Evolutionary conservation across 2,113 vertebrate species (phyloP), one percentile per base, ranked within the genome.

Genomic region (Megaptera novaeangliae): DNA sequence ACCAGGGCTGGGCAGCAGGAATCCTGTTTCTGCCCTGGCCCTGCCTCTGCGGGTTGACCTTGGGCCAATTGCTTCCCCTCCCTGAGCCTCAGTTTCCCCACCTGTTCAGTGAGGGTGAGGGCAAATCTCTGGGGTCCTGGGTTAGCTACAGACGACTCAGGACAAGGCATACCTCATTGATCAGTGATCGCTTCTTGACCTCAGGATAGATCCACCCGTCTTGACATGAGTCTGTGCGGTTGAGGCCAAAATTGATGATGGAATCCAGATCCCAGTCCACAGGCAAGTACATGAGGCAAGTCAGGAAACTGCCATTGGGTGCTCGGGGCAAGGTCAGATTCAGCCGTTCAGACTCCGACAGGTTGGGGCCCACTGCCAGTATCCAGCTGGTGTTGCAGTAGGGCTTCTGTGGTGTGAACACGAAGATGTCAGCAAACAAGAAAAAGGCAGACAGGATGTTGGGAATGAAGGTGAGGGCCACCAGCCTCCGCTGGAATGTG

Each of bases 381-480:
- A 99, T 99, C 99, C 99, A 99, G 98, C 98, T 97, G n/a, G 99
- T 99, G 88, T 99, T 97, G 20, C 99, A 99, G 95, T 99, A 98
- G 71, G 99, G 98, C 0, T 98, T 98, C 59, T 99, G 98, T 0
- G 18, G 17, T 0, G 96, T 6, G 4, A 99, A 98, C 88, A 98
- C 96, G 25, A 99, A 99, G 14, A 99, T 93, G 49, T 99, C 99
- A 1, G 97, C 88, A 12, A 99, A 99, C 94, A 99, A 96, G 87
- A 99, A 99, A 66, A 99, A 99, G 4, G 98, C 98, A 0, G 97
- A 39, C 0, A 96, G 98, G 94, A 96, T 98, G 18, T 83, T 97
- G 61, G 97, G 99, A 44, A 99, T 15, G 61, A 99, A 98, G 9
- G 99, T 96, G 1, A 98, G 92, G 39, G 98, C 95, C 64, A 99